Percentiles rank a stretch among this genome's conserved stretches.
Evolutionary conservation across 2,113 vertebrate genomes (phyloP).

Genomic region (Mormyrus iriodes): DNA sequence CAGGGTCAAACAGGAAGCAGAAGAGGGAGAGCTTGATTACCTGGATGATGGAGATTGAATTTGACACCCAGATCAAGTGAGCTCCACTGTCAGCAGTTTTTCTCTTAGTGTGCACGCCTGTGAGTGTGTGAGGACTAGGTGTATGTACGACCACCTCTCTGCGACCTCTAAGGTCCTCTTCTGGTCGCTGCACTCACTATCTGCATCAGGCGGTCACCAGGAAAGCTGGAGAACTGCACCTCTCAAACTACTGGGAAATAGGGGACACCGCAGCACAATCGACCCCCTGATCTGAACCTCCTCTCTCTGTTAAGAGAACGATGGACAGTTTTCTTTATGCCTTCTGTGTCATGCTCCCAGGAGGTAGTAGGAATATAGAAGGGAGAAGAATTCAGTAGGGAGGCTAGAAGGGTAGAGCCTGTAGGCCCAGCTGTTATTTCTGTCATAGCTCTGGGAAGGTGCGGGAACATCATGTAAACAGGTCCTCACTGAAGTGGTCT

Average conservation of each 20-base stretch:
- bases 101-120: neutral
- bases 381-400: neutral
- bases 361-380: neutral
- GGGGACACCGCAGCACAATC: neutral
- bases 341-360: neutral
- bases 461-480: constrained; percentile 17
- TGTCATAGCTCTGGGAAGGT: neutral
- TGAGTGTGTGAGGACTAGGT: neutral
- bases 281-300: neutral
- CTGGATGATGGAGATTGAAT: constrained; percentile 22
- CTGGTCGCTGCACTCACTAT: neutral
- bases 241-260: neutral
- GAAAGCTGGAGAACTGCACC: neutral
- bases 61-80: constrained; percentile 21
- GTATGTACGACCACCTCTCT: neutral
- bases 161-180: neutral
- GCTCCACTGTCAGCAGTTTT: constrained; percentile 7
- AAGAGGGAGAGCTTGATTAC: constrained; percentile 11
- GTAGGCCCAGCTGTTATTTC: neutral
- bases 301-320: neutral
- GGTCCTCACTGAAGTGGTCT: constrained; percentile 2
- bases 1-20: constrained; percentile 17
- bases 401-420: neutral
- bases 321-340: neutral
- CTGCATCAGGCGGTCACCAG: neutral